Evolutionary conservation across 1,140 invertebrate species (phyloP).

Genomic region (Musca domestica): DNA sequence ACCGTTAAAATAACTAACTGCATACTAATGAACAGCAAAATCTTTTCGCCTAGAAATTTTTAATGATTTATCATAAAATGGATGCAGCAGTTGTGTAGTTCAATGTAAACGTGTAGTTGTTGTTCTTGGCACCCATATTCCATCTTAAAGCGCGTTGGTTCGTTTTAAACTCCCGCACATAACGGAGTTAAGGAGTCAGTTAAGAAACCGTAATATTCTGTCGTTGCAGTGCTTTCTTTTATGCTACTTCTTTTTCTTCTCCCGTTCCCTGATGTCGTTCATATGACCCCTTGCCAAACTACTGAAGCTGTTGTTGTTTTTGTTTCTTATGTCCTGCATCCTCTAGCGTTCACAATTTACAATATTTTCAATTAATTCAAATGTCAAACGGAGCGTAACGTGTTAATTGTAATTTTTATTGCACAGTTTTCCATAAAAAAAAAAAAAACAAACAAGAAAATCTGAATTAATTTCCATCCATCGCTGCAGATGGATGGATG

Average conservation of each 20-base stretch:
- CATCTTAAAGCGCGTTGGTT: too few species aligned
- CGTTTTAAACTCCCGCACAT: too few species aligned
- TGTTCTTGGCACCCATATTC: too few species aligned
- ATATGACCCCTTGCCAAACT: not conserved
- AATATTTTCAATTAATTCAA: slow-evolving; percentile 52
- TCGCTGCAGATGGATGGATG: too few species aligned
- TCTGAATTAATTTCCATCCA: slow-evolving; percentile 24
- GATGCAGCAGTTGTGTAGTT: not conserved
- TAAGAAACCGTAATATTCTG: slow-evolving; percentile 1
- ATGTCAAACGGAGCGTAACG: slow-evolving; percentile 53
- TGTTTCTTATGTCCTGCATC: slow-evolving; percentile 34
- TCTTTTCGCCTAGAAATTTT: slow-evolving; percentile 21
- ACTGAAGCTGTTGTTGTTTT: not conserved
- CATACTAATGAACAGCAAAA: slow-evolving; percentile 13
- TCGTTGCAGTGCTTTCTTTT: not conserved
- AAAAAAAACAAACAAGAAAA: too few species aligned
- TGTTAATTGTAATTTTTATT: slow-evolving; percentile 54
- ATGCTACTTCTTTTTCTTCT: not conserved
- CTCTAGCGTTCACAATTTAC: not conserved
- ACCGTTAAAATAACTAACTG: not conserved
- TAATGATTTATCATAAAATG: slow-evolving; percentile 9
- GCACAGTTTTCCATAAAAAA: slow-evolving; percentile 31
- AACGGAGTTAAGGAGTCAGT: too few species aligned
- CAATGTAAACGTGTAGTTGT: not conserved
- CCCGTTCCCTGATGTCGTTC: not conserved